Percentiles rank a stretch among this genome's conserved stretches.
Evolutionary conservation across 2,113 vertebrate genomes (phyloP).

Genomic region (Calidris pygmaea): DNA sequence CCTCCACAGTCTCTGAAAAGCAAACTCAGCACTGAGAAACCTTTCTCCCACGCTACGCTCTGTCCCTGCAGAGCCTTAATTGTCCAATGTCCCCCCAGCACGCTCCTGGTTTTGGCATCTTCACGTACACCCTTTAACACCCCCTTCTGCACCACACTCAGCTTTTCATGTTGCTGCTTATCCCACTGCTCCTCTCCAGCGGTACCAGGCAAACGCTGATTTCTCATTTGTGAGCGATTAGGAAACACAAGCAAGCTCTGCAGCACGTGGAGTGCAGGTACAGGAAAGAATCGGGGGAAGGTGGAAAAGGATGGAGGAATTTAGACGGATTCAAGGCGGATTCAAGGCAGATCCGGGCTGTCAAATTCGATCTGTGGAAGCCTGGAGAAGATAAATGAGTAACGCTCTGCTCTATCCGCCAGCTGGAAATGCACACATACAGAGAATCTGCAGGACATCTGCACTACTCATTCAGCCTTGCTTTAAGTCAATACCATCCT

Average conservation of each 20-base stretch:
- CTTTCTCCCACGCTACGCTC: fast-evolving
- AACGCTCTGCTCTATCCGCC: background rate
- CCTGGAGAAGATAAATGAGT: background rate
- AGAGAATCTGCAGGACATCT: background rate
- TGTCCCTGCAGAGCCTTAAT: background rate
- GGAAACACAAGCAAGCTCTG: background rate
- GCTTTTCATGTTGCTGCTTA: background rate
- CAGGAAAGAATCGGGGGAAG: background rate
- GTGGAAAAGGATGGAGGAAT: background rate
- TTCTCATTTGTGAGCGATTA: background rate
- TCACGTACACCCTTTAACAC: background rate
- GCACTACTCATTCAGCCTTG: background rate
- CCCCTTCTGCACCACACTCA: background rate
- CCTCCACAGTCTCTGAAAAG: background rate
- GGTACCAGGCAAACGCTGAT: background rate
- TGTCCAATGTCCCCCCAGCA: fast-evolving
- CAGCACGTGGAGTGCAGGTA: background rate
- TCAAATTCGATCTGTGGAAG: background rate
- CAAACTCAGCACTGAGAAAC: background rate
- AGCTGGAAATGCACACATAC: background rate
- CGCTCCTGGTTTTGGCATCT: background rate
- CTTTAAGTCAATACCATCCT: background rate
- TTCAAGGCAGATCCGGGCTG: background rate
- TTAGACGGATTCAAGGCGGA: background rate
- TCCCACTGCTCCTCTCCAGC: background rate